phyloP scores from a whole-genome alignment of 2,797 vertebrate genomes.

The Hybognathus amarus region DNA sequence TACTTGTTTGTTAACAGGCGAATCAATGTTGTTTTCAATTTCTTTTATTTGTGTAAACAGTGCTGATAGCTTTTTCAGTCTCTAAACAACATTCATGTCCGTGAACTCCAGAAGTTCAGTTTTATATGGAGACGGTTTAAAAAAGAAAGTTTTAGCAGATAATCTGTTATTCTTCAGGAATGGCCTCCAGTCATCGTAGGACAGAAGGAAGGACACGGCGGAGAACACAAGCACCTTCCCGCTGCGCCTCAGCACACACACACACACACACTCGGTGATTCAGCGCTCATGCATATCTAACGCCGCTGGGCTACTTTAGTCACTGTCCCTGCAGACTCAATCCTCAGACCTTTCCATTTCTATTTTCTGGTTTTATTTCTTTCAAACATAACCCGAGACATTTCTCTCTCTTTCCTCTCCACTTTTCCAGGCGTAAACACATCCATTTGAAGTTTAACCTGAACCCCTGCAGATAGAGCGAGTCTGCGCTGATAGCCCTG shows the following conservation, averaged over 20 bases:
- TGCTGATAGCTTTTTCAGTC: background rate
- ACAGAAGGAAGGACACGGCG: slow-evolving; percentile 42
- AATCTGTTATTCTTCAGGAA: slow-evolving; percentile 35
- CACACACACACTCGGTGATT: slow-evolving; percentile 54
- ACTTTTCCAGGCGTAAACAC: slow-evolving; percentile 48
- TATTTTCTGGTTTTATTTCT: slow-evolving; percentile 38
- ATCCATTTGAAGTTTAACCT: slow-evolving; percentile 61
- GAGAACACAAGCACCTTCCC: slow-evolving; percentile 47
- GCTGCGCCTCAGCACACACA: slow-evolving; percentile 52
- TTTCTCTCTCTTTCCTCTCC: slow-evolving; percentile 44
- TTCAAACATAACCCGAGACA: slow-evolving; percentile 33
- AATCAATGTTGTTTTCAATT: background rate
- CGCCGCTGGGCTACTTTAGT: slow-evolving; percentile 38
- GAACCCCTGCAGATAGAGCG: slow-evolving; percentile 51
- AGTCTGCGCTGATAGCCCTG: slow-evolving; percentile 24
- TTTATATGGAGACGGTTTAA: background rate
- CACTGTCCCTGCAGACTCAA: slow-evolving; percentile 55
- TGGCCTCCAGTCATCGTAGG: slow-evolving; percentile 32
- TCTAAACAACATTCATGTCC: background rate
- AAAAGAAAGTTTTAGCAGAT: background rate
- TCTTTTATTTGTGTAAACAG: background rate
- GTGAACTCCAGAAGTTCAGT: background rate
- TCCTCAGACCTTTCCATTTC: slow-evolving; percentile 56
- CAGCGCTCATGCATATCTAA: slow-evolving; percentile 62
- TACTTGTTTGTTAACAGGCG: too few species aligned